Conservation (phyloP, 2,888 invertebrate genomes). For the Zygaena filipendulae region DNA sequence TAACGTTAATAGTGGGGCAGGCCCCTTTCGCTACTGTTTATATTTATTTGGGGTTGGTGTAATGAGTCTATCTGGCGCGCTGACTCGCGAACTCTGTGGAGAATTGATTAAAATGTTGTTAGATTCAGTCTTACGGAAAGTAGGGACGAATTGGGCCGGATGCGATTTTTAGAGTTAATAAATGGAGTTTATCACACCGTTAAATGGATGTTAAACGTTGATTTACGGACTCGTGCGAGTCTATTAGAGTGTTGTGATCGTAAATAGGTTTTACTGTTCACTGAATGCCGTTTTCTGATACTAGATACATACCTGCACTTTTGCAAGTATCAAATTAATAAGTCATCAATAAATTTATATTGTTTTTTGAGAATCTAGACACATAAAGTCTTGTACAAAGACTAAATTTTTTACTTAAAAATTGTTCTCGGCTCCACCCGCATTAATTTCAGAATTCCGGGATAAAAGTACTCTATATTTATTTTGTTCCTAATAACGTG, state of each 20-base stretch:
- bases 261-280: constrained; percentile 23
- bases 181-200: constrained; percentile 40
- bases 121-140: constrained; percentile 57
- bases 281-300: too few relatives aligned
- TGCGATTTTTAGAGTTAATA: constrained; percentile 45
- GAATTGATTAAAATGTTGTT: constrained; percentile 69
- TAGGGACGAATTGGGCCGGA: constrained; percentile 43
- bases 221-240: constrained; percentile 15
- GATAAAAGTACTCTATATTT: too few relatives aligned
- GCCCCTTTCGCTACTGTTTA: constrained; percentile 63
- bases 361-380: too few relatives aligned
- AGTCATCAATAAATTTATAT: too few relatives aligned
- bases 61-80: constrained; percentile 65
- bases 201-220: constrained; percentile 28
- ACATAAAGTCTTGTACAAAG: too few relatives aligned
- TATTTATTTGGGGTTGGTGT: constrained; percentile 65
- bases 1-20: constrained; percentile 62
- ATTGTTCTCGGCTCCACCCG: too few relatives aligned
- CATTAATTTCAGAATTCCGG: too few relatives aligned
- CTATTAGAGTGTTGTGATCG: constrained; percentile 17
- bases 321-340: too few relatives aligned
- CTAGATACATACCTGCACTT: too few relatives aligned
- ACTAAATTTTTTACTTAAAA: too few relatives aligned
- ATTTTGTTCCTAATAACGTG: too few relatives aligned
- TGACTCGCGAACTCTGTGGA: constrained; percentile 66